phyloP scores from a whole-genome alignment of 2,888 invertebrate genomes.

The Gandaritis pyraliata region DNA sequence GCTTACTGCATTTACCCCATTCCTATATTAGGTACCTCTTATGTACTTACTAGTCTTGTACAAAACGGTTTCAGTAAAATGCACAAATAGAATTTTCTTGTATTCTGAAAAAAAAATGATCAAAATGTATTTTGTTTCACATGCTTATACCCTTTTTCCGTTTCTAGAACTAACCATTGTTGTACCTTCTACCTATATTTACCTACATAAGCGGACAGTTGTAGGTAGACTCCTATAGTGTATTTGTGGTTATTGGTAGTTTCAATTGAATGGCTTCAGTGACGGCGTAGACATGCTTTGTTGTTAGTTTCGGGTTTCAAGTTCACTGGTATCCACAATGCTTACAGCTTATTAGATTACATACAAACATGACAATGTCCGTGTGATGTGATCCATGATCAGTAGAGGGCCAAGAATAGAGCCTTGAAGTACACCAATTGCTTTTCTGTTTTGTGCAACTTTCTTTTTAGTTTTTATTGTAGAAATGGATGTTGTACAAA shows the following conservation, averaged over 20 bases:
- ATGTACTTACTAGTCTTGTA: not conserved
- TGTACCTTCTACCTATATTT: conserved; percentile 25
- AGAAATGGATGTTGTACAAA: conserved; percentile 11
- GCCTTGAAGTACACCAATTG: conserved; percentile 34
- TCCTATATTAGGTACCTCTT: too few relatives aligned
- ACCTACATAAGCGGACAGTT: conserved; percentile 15
- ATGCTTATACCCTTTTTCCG: conserved; percentile 31
- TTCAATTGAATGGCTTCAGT: conserved; percentile 60
- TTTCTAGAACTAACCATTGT: conserved; percentile 40
- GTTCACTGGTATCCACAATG: conserved; percentile 39
- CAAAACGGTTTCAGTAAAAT: not conserved
- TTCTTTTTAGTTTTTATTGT: not conserved
- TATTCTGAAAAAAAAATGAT: not conserved
- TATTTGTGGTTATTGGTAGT: conserved; percentile 35
- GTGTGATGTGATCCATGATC: conserved; percentile 30
- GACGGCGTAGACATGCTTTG: conserved; percentile 52
- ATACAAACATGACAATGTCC: conserved; percentile 12
- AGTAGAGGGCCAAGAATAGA: conserved; percentile 31
- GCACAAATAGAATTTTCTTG: conserved; percentile 1
- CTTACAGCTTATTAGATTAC: conserved; percentile 30
- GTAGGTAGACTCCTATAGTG: conserved; percentile 20
- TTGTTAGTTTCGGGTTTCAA: conserved; percentile 56
- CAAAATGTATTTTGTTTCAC: conserved; percentile 42
- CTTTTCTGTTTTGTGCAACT: conserved; percentile 5
- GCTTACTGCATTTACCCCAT: conserved; percentile 6